phyloP scores from a whole-genome alignment of 1,140 invertebrate genomes.

The Drosophila auraria region DNA sequence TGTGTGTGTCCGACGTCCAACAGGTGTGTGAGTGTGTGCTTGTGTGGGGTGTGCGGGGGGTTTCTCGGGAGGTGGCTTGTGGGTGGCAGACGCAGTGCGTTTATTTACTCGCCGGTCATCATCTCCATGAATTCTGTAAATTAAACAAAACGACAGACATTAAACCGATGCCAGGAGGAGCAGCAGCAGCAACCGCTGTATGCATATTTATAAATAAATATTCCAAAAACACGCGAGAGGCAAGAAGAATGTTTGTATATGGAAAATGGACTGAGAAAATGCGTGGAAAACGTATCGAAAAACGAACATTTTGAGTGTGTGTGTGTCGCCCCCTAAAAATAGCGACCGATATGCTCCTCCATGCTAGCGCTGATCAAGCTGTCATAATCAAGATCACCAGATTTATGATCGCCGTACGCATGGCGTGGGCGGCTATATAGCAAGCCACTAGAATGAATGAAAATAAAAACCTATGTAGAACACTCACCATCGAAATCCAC shows the following conservation, averaged over 20 bases:
- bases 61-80: conserved; percentile 19
- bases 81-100: conserved; percentile 56
- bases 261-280: conserved; percentile 31
- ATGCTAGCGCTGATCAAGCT: conserved; percentile 65
- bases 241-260: conserved; percentile 19
- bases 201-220: conserved; percentile 66
- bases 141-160: conserved; percentile 65
- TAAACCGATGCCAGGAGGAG: conserved; percentile 44
- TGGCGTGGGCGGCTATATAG: conserved; percentile 28
- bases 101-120: conserved; percentile 84
- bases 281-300: conserved; percentile 36
- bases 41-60: conserved; percentile 16
- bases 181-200: conserved; percentile 50
- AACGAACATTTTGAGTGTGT: conserved; percentile 19
- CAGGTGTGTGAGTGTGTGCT: conserved; percentile 25
- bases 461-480: conserved; percentile 24
- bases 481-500: conserved; percentile 89
- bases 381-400: conserved; percentile 79
- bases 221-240: conserved; percentile 42
- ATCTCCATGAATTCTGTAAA: conserved; percentile 84
- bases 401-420: conserved; percentile 57
- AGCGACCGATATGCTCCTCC: conserved; percentile 76
- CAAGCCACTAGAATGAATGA: conserved; percentile 67
- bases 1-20: conserved; percentile 16
- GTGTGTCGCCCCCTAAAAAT: conserved; percentile 64